Conservation (phyloP, 1,140 invertebrate genomes). For the Drosophila sp. region DNA sequence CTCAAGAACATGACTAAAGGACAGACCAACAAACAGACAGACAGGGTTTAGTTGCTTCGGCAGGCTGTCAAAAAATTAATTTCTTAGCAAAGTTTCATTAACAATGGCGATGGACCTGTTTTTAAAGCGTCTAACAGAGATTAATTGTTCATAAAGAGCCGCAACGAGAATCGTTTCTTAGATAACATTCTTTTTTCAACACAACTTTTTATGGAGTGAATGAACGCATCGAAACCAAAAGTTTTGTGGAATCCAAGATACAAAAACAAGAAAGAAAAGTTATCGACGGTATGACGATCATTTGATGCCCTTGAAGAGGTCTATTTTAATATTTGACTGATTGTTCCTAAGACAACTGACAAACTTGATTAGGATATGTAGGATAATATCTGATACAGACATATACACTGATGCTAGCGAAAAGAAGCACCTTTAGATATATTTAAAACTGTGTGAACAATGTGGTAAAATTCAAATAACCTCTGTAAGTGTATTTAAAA, state of each 20-base stretch:
- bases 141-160: slow-evolving; percentile 60
- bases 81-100: slow-evolving; percentile 58
- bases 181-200: slow-evolving; percentile 52
- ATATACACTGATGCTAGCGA: too few relatives aligned
- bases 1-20: slow-evolving; percentile 36
- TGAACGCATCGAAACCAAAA: slow-evolving; percentile 78
- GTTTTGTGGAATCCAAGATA: slow-evolving; percentile 46
- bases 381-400: too few relatives aligned
- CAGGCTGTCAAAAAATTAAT: slow-evolving; percentile 35
- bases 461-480: background rate
- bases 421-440: too few relatives aligned
- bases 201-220: slow-evolving; percentile 54
- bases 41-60: background rate
- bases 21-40: slow-evolving; percentile 19
- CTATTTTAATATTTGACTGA: too few relatives aligned
- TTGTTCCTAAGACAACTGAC: background rate
- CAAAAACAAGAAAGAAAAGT: slow-evolving; percentile 1
- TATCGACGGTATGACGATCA: background rate
- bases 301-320: background rate
- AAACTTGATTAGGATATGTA: too few relatives aligned
- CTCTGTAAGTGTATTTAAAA: slow-evolving; percentile 40
- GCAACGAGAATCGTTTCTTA: slow-evolving; percentile 52
- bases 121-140: slow-evolving; percentile 60
- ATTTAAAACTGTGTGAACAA: too few relatives aligned
- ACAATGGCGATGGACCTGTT: slow-evolving; percentile 74